Percentiles rank a stretch among this genome's conserved stretches.
Conservation (phyloP, 2,797 vertebrate genomes). For the Mareca penelope region DNA sequence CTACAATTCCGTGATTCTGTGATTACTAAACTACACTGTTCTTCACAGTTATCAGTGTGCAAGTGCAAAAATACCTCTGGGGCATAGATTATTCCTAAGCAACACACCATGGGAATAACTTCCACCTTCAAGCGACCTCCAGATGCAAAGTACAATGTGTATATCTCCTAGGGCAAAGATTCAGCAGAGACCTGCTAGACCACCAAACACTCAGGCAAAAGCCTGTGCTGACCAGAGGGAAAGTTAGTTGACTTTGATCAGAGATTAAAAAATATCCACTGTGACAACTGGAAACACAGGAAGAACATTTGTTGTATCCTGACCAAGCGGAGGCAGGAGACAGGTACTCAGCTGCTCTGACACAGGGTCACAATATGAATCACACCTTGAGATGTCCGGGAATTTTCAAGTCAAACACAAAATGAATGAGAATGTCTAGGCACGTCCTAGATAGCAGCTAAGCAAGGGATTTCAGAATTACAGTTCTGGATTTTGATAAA, state of each 20-base stretch:
- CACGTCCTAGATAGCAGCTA: not conserved
- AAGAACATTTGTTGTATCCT: not conserved
- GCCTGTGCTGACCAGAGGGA: rapidly evolving
- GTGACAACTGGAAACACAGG: not conserved
- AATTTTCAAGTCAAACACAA: not conserved
- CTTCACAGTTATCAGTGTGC: not conserved
- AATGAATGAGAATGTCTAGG: not conserved
- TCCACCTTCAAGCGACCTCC: not conserved
- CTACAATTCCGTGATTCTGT: too few species aligned
- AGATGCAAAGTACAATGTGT: not conserved
- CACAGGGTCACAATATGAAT: not conserved
- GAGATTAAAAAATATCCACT: not conserved
- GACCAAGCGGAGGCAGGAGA: not conserved
- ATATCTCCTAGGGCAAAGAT: not conserved
- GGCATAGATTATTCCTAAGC: not conserved
- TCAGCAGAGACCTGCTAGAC: not conserved
- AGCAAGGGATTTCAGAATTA: conserved; percentile 32
- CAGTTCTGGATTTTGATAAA: conserved; percentile 42
- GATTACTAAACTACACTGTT: not conserved
- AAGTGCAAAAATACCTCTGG: not conserved
- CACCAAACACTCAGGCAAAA: not conserved
- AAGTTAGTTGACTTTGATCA: not conserved
- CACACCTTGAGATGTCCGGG: not conserved
- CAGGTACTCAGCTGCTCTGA: not conserved
- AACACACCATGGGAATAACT: not conserved